These are phyloP conservation scores for Agrotis segetum DNA, from an alignment of 2,888 invertebrate species.

Conservation along the genomic window DNA sequence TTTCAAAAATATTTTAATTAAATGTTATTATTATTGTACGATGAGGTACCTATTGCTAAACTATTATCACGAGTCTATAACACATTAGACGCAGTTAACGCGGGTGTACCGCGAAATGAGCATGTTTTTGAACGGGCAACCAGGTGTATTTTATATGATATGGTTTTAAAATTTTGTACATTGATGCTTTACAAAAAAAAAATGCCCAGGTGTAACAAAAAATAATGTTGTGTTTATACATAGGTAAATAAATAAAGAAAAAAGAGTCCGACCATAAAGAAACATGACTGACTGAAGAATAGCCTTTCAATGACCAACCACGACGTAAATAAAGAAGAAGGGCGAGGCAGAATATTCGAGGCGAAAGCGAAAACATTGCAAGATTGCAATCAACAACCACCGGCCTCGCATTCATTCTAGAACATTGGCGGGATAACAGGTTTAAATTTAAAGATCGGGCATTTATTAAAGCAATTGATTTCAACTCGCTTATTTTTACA, in stretches of 20 bases:
- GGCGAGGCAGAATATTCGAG: background rate
- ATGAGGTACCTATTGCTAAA: too few species aligned
- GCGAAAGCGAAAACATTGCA: background rate
- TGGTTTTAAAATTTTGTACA: too few species aligned
- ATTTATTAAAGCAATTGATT: background rate
- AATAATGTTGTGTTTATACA: too few species aligned
- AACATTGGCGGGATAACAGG: slow-evolving; percentile 30
- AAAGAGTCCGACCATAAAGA: background rate
- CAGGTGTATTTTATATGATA: too few species aligned
- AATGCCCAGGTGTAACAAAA: too few species aligned
- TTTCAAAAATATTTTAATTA: too few species aligned
- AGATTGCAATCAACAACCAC: background rate
- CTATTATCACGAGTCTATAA: too few species aligned
- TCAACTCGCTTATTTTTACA: background rate
- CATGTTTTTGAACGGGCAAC: too few species aligned
- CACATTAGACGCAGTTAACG: too few species aligned
- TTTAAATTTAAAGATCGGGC: slow-evolving; percentile 2
- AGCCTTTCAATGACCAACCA: background rate
- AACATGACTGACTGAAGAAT: background rate
- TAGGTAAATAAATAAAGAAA: background rate
- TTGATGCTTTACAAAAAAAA: too few species aligned
- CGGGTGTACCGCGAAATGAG: too few species aligned
- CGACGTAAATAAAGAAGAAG: background rate
- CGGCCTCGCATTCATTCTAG: slow-evolving; percentile 22
- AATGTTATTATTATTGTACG: too few species aligned